phyloP scores from a whole-genome alignment of 1,140 invertebrate genomes.

The Centruroides vittatus region DNA sequence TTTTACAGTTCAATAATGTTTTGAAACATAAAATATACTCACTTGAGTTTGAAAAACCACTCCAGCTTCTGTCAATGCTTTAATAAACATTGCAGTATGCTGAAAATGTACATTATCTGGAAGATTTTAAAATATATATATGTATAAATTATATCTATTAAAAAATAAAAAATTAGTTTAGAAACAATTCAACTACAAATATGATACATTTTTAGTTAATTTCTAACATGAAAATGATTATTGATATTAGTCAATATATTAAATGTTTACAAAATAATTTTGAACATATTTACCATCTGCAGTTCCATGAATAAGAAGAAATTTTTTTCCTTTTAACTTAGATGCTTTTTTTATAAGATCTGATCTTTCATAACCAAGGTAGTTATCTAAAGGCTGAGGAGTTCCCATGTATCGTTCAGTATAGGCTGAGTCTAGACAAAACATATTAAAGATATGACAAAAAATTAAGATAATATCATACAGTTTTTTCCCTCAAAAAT shows the following conservation, averaged over 20 bases:
- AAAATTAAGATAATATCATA: too few species aligned
- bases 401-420: slow-evolving; percentile 86
- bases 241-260: too few species aligned
- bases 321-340: slow-evolving; percentile 63
- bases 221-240: slow-evolving; percentile 1
- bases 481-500: too few species aligned
- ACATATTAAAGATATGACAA: too few species aligned
- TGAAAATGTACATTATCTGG: slow-evolving; percentile 88
- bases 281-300: slow-evolving; percentile 44
- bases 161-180: not conserved
- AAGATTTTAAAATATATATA: slow-evolving; percentile 14
- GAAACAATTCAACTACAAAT: slow-evolving; percentile 4
- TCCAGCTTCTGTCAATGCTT: slow-evolving; percentile 60
- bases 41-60: slow-evolving; percentile 81
- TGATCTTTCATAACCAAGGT: slow-evolving; percentile 73
- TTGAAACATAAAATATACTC: slow-evolving; percentile 13
- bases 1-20: too few species aligned
- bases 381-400: slow-evolving; percentile 64
- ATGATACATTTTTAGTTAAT: slow-evolving; percentile 2
- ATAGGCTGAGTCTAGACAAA: slow-evolving; percentile 70
- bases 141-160: not conserved
- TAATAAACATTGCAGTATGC: slow-evolving; percentile 79
- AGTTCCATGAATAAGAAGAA: slow-evolving; percentile 75
- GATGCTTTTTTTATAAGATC: slow-evolving; percentile 70
- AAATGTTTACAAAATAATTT: not conserved